These are phyloP conservation scores for Silvanus unidentatus DNA, from an alignment of 2,888 invertebrate species.

Conservation along the genomic window DNA sequence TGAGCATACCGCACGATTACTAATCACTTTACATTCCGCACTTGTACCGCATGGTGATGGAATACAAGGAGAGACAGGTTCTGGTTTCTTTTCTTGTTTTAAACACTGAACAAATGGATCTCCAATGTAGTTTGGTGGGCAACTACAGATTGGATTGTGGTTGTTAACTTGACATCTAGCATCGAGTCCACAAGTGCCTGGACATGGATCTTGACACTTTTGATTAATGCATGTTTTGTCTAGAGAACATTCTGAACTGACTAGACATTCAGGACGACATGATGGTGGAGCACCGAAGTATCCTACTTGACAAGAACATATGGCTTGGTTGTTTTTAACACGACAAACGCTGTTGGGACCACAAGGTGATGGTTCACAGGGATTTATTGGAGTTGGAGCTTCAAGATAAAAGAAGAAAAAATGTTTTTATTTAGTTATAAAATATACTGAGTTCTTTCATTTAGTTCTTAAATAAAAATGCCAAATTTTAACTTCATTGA, in stretches of 20 bases:
- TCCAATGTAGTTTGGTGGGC: constrained; percentile 54
- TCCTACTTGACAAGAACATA: constrained; percentile 57
- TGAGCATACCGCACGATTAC: constrained; percentile 64
- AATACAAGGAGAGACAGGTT: constrained; percentile 57
- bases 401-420: background rate
- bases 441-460: background rate
- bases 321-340: constrained; percentile 51
- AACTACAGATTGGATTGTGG: constrained; percentile 61
- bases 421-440: constrained; percentile 5
- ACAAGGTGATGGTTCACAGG: constrained; percentile 57
- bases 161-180: constrained; percentile 56
- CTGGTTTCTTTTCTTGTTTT: constrained; percentile 43
- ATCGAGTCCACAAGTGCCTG: constrained; percentile 54
- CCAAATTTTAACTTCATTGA: background rate
- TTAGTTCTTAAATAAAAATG: no score
- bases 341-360: constrained; percentile 57
- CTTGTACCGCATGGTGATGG: constrained; percentile 69
- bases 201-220: constrained; percentile 60
- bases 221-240: constrained; percentile 58
- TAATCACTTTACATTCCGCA: constrained; percentile 59
- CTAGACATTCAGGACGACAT: constrained; percentile 57
- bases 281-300: constrained; percentile 55
- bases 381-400: constrained; percentile 45
- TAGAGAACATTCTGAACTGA: constrained; percentile 55
- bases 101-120: constrained; percentile 55